These are phyloP conservation scores for Arge pagana DNA, from an alignment of 2,888 invertebrate species.

Conservation along the genomic window DNA sequence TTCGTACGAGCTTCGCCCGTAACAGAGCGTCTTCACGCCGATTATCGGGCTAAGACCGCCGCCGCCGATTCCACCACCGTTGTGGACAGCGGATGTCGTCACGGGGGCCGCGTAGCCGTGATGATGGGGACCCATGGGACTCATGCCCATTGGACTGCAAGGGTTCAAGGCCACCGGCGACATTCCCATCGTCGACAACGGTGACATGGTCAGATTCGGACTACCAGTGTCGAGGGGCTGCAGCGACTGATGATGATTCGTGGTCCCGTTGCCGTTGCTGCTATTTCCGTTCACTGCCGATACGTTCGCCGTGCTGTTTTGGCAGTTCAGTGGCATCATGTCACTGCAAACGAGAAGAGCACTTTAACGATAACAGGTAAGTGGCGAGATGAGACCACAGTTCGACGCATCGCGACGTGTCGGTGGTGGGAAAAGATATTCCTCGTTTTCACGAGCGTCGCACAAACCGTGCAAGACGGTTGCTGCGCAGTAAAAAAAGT, in stretches of 20 bases:
- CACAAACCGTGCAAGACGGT: too few relatives aligned
- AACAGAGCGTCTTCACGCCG: constrained; percentile 52
- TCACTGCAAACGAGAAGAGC: constrained; percentile 42
- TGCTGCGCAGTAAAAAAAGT: too few relatives aligned
- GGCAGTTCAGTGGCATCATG: constrained; percentile 48
- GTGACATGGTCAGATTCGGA: constrained; percentile 52
- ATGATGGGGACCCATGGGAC: constrained; percentile 53
- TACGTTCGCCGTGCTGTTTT: constrained; percentile 34
- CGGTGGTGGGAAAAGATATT: too few relatives aligned
- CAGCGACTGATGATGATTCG: constrained; percentile 44
- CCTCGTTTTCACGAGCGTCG: too few relatives aligned
- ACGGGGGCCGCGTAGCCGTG: constrained; percentile 51
- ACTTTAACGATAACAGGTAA: too few relatives aligned
- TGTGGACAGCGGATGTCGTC: constrained; percentile 52
- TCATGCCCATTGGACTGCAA: constrained; percentile 52
- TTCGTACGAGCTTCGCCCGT: constrained; percentile 48
- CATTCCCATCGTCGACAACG: constrained; percentile 52
- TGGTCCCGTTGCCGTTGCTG: constrained; percentile 37
- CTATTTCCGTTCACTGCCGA: constrained; percentile 30
- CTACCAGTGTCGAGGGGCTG: constrained; percentile 49
- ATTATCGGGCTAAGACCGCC: constrained; percentile 51
- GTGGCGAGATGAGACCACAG: too few relatives aligned
- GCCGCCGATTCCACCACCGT: constrained; percentile 44
- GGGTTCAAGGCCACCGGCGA: constrained; percentile 49
- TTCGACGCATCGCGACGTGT: too few relatives aligned